Percentiles rank a stretch among this genome's conserved stretches.
Evolutionary conservation across 1,140 invertebrate genomes (phyloP).

Genomic region (Heliconius hewitsoni): DNA sequence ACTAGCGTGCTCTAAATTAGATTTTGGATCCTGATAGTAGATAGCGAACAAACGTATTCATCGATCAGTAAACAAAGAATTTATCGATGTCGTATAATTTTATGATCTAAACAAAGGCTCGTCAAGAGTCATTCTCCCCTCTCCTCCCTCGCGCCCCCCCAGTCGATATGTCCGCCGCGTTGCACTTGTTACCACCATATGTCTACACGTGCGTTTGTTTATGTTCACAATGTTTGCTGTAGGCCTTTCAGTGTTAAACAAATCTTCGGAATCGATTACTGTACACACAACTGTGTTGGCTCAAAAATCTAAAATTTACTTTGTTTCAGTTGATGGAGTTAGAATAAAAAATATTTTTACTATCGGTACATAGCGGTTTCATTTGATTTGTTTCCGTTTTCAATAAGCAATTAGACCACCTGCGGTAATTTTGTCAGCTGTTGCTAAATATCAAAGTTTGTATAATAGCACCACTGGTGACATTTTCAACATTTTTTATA

Average conservation of each 20-base stretch:
- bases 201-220: constrained; percentile 75
- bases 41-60: constrained; percentile 53
- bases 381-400: neutral
- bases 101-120: constrained; percentile 78
- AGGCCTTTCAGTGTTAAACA: constrained; percentile 49
- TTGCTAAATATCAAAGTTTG: constrained; percentile 1
- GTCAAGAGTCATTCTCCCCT: constrained; percentile 45
- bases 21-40: neutral
- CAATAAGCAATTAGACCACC: neutral
- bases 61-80: constrained; percentile 76
- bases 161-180: constrained; percentile 47
- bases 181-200: constrained; percentile 72
- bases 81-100: constrained; percentile 80
- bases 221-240: constrained; percentile 68
- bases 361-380: neutral
- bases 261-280: constrained; percentile 35
- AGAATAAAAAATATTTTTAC: neutral
- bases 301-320: constrained; percentile 21
- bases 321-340: neutral
- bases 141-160: constrained; percentile 27
- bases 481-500: constrained; percentile 39
- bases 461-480: constrained; percentile 38
- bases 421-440: constrained; percentile 8
- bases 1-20: neutral
- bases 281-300: constrained; percentile 22